Evolutionary conservation across 1,140 invertebrate genomes (phyloP).

Genomic region (Portunus trituberculatus): DNA sequence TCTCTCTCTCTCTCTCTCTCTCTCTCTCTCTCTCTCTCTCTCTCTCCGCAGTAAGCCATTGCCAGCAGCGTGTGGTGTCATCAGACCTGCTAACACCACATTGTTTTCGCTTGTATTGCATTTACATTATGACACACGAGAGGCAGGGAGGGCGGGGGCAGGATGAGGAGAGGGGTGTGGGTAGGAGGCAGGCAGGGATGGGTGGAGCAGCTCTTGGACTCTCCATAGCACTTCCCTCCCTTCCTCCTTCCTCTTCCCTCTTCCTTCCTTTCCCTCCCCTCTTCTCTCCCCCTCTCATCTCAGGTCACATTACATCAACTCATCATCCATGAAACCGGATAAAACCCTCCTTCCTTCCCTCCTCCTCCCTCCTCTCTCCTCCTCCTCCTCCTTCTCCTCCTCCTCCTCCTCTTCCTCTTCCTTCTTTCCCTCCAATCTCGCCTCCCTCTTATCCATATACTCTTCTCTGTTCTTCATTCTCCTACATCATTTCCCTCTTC

Average conservation of each 20-base stretch:
- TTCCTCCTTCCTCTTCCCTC: not conserved
- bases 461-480: too few species aligned
- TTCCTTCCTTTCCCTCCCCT: not conserved
- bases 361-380: not conserved
- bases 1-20: not conserved
- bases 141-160: too few species aligned
- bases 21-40: not conserved
- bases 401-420: not conserved
- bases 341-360: not conserved
- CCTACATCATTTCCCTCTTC: too few species aligned
- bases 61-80: not conserved
- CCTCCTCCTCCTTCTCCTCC: too few species aligned
- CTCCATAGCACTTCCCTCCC: not conserved
- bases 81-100: not conserved
- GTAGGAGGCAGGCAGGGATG: too few species aligned
- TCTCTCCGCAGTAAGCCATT: not conserved
- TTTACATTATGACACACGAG: too few species aligned
- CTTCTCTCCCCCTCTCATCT: not conserved
- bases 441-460: too few species aligned
- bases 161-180: too few species aligned
- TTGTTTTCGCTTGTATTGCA: too few species aligned
- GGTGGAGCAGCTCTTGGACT: not conserved
- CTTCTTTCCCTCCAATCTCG: not conserved
- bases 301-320: slow-evolving; percentile 5
- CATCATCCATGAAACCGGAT: slow-evolving; percentile 36